These are phyloP conservation scores for Drosophila parthenogenetica DNA, from an alignment of 2,888 invertebrate species.

Conservation along the genomic window DNA sequence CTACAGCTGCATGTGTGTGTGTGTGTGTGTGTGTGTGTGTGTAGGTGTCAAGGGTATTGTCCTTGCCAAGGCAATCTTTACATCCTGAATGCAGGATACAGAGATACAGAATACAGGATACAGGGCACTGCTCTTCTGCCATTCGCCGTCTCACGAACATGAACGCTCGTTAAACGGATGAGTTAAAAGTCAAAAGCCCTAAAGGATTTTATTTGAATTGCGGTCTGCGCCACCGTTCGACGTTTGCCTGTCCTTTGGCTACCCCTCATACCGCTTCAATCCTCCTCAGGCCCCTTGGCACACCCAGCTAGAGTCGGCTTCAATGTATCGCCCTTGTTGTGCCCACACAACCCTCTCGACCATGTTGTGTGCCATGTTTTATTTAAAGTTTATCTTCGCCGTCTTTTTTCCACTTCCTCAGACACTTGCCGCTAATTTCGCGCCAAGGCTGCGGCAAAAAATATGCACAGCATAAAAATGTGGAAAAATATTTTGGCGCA, in stretches of 20 bases:
- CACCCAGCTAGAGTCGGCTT: slow-evolving; percentile 2
- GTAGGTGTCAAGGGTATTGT: slow-evolving; percentile 78
- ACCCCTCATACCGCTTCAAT: background rate
- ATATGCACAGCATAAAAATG: slow-evolving; percentile 77
- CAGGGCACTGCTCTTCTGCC: slow-evolving; percentile 28
- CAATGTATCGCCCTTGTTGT: slow-evolving; percentile 10
- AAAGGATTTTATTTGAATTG: slow-evolving; percentile 83
- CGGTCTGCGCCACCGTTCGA: slow-evolving; percentile 73
- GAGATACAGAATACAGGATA: background rate
- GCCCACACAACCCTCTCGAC: background rate
- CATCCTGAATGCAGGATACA: slow-evolving; percentile 23
- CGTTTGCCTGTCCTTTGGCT: slow-evolving; percentile 43
- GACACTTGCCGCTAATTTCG: slow-evolving; percentile 73
- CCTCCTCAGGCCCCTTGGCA: background rate
- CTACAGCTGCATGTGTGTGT: slow-evolving; percentile 19
- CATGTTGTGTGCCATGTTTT: slow-evolving; percentile 69
- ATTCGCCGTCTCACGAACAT: slow-evolving; percentile 69
- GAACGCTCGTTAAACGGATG: slow-evolving; percentile 79
- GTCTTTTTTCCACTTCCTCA: slow-evolving; percentile 52
- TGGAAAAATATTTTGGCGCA: slow-evolving; percentile 77
- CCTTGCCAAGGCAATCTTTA: slow-evolving; percentile 60
- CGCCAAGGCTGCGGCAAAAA: slow-evolving; percentile 67
- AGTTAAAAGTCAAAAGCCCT: slow-evolving; percentile 84
- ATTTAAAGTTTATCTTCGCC: slow-evolving; percentile 76
- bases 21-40: slow-evolving; percentile 31